phyloP scores from a whole-genome alignment of 2,113 vertebrate genomes.

The Tiliqua scincoides region DNA sequence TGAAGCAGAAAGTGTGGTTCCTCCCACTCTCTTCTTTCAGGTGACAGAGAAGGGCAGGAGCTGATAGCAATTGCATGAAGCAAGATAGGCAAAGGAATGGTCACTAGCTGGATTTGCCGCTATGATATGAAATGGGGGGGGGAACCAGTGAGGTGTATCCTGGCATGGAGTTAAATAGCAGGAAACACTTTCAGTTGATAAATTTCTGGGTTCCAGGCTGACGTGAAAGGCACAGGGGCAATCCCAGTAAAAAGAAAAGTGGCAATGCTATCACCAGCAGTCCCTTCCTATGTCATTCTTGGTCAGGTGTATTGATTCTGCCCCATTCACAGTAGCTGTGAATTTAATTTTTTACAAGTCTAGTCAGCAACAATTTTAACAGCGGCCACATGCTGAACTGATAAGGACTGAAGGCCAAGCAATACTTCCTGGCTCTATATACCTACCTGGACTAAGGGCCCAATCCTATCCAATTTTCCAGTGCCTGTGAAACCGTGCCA shows the following conservation, averaged over 20 bases:
- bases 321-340: neutral
- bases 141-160: neutral
- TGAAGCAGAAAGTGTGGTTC: slow-evolving; percentile 11
- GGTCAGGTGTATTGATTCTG: neutral
- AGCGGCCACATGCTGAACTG: neutral
- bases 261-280: neutral
- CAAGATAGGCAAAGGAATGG: neutral
- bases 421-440: neutral
- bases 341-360: neutral
- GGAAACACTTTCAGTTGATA: neutral
- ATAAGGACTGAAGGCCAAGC: neutral
- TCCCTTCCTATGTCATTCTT: neutral
- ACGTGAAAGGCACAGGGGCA: neutral
- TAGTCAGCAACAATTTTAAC: neutral
- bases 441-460: too few relatives aligned
- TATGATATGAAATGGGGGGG: too few relatives aligned
- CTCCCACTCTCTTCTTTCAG: neutral
- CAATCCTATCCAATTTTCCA: too few relatives aligned
- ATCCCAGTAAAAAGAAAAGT: neutral
- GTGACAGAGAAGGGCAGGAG: neutral
- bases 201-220: neutral
- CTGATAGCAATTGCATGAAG: neutral
- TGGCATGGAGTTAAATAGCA: neutral
- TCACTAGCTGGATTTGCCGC: neutral
- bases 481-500: too few relatives aligned